These are phyloP conservation scores for Cyclina sinensis DNA, from an alignment of 1,140 invertebrate genomes.

Conservation along the genomic window DNA sequence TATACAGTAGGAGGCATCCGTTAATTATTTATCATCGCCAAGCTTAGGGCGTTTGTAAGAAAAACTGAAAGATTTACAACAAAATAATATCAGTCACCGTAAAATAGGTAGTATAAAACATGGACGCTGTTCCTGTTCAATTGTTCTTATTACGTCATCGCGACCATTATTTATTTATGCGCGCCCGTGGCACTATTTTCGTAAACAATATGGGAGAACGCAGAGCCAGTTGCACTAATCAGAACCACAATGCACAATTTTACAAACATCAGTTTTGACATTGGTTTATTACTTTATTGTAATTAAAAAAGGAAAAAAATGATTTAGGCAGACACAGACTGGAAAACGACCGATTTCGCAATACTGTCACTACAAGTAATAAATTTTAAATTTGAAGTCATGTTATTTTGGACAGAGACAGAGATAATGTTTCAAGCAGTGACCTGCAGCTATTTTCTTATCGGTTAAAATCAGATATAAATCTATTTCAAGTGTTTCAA, in stretches of 20 bases:
- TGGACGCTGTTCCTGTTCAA: background rate
- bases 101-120: conserved; percentile 40
- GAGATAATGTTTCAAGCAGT: background rate
- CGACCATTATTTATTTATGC: background rate
- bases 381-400: conserved; percentile 39
- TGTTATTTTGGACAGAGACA: conserved; percentile 23
- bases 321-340: background rate
- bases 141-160: conserved; percentile 52
- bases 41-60: background rate
- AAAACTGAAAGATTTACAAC: conserved; percentile 59
- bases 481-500: conserved; percentile 58
- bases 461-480: conserved; percentile 55
- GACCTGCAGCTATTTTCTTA: conserved; percentile 45
- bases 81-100: conserved; percentile 21
- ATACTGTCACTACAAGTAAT: background rate
- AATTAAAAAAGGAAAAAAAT: conserved; percentile 2
- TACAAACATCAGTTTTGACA: background rate
- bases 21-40: conserved; percentile 36
- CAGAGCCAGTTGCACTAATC: background rate
- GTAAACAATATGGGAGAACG: background rate
- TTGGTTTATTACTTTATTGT: background rate
- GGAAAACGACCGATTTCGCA: background rate
- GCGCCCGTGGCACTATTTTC: conserved; percentile 46
- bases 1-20: conserved; percentile 7
- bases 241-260: background rate